A percentile compares a stretch with the other conserved stretches of the same genome.
Conservation (phyloP, 2,888 invertebrate species). For the Sicus ferrugineus region DNA sequence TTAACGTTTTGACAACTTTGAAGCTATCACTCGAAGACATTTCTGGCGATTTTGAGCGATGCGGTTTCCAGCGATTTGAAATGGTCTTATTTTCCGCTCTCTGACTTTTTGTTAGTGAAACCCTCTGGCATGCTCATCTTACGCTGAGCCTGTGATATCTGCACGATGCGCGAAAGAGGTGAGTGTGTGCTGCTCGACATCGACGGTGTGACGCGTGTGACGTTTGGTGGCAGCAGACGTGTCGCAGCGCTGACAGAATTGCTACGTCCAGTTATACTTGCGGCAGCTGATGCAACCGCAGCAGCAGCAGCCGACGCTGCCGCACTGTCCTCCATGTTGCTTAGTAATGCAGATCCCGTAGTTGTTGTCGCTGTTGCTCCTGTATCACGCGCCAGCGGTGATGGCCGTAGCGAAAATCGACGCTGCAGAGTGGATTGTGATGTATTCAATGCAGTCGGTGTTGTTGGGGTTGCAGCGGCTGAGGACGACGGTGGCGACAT, state of each 20-base stretch:
- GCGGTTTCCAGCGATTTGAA: too few species aligned
- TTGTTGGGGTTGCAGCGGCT: conserved; percentile 28
- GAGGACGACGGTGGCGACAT: conserved; percentile 24
- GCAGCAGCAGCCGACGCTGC: not conserved
- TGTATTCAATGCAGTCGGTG: conserved; percentile 35
- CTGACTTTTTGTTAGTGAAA: conserved; percentile 18
- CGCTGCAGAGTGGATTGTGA: conserved; percentile 59
- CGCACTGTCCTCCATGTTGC: conserved; percentile 20
- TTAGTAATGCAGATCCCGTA: too few species aligned
- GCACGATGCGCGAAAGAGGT: conserved; percentile 62
- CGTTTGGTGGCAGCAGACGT: conserved; percentile 47
- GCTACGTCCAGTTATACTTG: conserved; percentile 32
- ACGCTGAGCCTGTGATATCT: conserved; percentile 62
- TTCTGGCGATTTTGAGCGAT: too few species aligned
- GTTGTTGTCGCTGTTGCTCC: conserved; percentile 35
- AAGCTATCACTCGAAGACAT: too few species aligned
- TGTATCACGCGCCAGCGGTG: conserved; percentile 59
- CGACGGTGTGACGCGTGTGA: conserved; percentile 25
- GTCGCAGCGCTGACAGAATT: conserved; percentile 35
- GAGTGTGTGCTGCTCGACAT: conserved; percentile 58
- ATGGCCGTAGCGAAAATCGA: conserved; percentile 60
- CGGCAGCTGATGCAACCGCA: conserved; percentile 23
- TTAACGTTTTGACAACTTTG: too few species aligned
- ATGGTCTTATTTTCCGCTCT: not conserved
- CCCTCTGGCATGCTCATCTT: conserved; percentile 59